Evolutionary conservation across 2,888 invertebrate genomes (phyloP).

Genomic region (Allophyes oxyacanthae): DNA sequence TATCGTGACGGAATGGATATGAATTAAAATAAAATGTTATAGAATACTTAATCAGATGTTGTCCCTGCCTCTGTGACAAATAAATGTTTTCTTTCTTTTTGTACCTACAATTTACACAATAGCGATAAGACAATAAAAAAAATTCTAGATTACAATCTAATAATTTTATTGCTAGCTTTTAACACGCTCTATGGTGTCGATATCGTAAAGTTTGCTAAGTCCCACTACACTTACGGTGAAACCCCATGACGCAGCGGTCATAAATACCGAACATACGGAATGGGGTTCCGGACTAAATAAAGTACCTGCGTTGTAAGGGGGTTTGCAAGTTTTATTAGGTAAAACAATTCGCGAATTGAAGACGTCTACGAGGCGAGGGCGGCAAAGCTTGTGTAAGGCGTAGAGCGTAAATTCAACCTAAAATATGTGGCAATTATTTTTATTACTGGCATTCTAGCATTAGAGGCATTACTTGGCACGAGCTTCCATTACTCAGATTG

Average conservation of each 20-base stretch:
- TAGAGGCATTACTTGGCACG: constrained; percentile 16
- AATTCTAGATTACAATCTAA: constrained; percentile 20
- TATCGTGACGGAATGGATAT: too few species aligned
- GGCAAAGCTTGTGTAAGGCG: constrained; percentile 1
- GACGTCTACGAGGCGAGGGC: constrained; percentile 26
- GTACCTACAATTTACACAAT: too few species aligned
- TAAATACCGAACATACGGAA: constrained; percentile 62
- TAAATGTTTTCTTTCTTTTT: too few species aligned
- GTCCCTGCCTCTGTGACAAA: too few species aligned
- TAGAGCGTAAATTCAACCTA: constrained; percentile 10
- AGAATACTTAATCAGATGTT: too few species aligned
- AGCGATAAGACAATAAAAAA: not conserved
- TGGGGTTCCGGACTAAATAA: constrained; percentile 50
- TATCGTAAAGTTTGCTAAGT: constrained; percentile 63
- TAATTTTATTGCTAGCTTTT: constrained; percentile 41
- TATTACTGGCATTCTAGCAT: constrained; percentile 20
- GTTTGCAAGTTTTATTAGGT: constrained; percentile 57
- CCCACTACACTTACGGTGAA: constrained; percentile 59
- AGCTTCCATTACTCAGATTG: constrained; percentile 15
- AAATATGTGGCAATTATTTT: constrained; percentile 31
- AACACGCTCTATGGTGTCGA: constrained; percentile 45
- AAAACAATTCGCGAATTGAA: constrained; percentile 59
- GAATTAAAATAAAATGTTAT: too few species aligned
- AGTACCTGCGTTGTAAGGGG: constrained; percentile 46
- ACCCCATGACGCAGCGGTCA: constrained; percentile 75